Evolutionary conservation across 1,140 invertebrate species (phyloP).

Genomic region (Drosophila pruinosa): DNA sequence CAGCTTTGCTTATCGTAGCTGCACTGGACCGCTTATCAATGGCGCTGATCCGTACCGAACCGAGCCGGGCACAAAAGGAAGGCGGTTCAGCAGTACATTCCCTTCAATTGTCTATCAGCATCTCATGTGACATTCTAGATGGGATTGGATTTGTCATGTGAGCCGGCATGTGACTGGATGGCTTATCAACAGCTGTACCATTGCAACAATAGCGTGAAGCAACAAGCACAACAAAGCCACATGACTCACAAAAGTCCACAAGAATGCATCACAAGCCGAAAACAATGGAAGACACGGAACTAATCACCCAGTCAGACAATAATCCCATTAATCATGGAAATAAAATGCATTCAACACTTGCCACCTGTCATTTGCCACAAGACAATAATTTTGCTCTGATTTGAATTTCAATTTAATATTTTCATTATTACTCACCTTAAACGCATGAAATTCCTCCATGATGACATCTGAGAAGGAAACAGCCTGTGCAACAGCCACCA

Average conservation of each 20-base stretch:
- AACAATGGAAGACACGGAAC: slow-evolving; percentile 17
- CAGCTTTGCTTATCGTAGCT: slow-evolving; percentile 21
- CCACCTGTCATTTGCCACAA: background rate
- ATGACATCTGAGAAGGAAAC: slow-evolving; percentile 89
- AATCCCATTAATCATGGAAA: slow-evolving; percentile 15
- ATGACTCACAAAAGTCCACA: slow-evolving; percentile 26
- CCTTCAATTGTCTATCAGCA: slow-evolving; percentile 17
- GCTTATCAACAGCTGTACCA: slow-evolving; percentile 18
- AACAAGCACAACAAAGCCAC: background rate
- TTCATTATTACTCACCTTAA: slow-evolving; percentile 87
- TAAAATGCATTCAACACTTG: slow-evolving; percentile 1
- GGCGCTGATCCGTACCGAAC: slow-evolving; percentile 12
- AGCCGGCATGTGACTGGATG: slow-evolving; percentile 32
- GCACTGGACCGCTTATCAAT: slow-evolving; percentile 22
- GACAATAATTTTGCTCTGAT: background rate
- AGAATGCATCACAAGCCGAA: background rate
- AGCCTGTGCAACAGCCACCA: slow-evolving; percentile 84
- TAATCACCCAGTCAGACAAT: slow-evolving; percentile 2
- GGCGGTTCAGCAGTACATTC: background rate
- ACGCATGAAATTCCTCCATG: slow-evolving; percentile 89
- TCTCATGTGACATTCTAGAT: slow-evolving; percentile 26
- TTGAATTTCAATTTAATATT: background rate
- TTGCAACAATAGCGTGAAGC: background rate
- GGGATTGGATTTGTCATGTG: slow-evolving; percentile 32
- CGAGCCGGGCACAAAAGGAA: slow-evolving; percentile 9